Base-by-base conservation (phyloP, 1,140 invertebrate species). In the Meloidogyne hapla region DNA sequence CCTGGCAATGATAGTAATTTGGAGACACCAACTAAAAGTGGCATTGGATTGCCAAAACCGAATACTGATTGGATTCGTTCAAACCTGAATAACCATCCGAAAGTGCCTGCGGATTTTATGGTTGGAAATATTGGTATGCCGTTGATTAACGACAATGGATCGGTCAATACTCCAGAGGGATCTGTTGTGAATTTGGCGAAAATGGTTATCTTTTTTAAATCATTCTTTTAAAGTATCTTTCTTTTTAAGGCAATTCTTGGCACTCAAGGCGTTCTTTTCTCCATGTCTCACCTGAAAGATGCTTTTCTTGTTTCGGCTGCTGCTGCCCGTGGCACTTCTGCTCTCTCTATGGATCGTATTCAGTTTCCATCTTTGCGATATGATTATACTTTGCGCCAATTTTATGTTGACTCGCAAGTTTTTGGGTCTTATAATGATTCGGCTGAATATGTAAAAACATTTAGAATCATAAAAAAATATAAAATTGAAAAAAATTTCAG, bases 241-340 rank as follows among this genome's bases (percentile, higher is more conserved):
- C 18, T 6, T 2, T 70, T 23, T 26, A 9, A 26, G 42, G 73
- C 73, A 12, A 26, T 68, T 10, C 65, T 77, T 48, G 66, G 76
- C 10, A n/a, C 76, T 8, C 73, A 63, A 10, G 76, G 76, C 28
- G 76, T 77, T n/a, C 71, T 77, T 40, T 77, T 77, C 75, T 63
- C 76, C 1, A 77, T 77, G 76, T 61, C 48, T 63, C 76, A 77
- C 25, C 28, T 77, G 56, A 77, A 77, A 42, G 72, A 77, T 23
- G 76, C 76, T 33, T 77, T 64, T 66, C 64, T 77, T 21, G 76
- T 77, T 40, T 77, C 76, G 2, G 28, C 61, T 45, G 48, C 18
- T 40, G 25, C 67, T 70, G 28, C 48, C 9, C 56, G 63, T 42
- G 75, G 76, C 74, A 77, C 76, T 38, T 77, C 76, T 23, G 76